Base-by-base conservation (phyloP, 1,140 invertebrate species). In the Ganaspis sp. region DNA sequence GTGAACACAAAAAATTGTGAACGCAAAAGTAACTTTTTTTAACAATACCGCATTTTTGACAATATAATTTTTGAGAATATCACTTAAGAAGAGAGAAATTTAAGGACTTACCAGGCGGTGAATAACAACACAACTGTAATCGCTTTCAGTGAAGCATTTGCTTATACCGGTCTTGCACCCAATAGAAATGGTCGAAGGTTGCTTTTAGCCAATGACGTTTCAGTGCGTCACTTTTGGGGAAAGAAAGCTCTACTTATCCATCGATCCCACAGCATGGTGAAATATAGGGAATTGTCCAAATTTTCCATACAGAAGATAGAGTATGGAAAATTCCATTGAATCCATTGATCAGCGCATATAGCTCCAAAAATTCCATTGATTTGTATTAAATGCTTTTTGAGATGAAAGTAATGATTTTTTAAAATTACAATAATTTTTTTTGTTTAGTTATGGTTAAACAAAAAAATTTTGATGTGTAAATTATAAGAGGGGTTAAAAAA, bases 121-220 rank as follows among this genome's bases (percentile, higher is more conserved):
- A 75, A 79, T 81, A 88, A 87, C 82, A 84, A 87, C 84, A 88
- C 86, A 86, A 88, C 87, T 88, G 86, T 80, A 85, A 83, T 76
- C 72, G 76, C 73, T 79, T 49, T 49, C 42, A 17, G 42, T n/a
- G 21, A 21, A 4, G 19, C 23, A 12, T 29, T 64, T 76, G 81
- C 84, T 87, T 88, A 87, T 87, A 87, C 87, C 86, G 53, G 53
- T 15, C 54, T 23, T 19, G 11, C 19, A 23, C 21, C 54, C 54
- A 64, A 64, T 64, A 49, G 45, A n/a, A 49, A n/a, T 6, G 45
- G 45, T 49, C 45, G 45, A 49, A 49, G 45, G n/a, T 49, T 49
- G 45, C 12, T 49, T 49, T 49, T n/a, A 49, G 45, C 45, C 45
- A 49, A 49, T 49, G 45, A 17, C n/a, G n/a, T 49, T 49, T 17